phyloP scores from a whole-genome alignment of 2,797 vertebrate species.

The Smutsia temminckii region DNA sequence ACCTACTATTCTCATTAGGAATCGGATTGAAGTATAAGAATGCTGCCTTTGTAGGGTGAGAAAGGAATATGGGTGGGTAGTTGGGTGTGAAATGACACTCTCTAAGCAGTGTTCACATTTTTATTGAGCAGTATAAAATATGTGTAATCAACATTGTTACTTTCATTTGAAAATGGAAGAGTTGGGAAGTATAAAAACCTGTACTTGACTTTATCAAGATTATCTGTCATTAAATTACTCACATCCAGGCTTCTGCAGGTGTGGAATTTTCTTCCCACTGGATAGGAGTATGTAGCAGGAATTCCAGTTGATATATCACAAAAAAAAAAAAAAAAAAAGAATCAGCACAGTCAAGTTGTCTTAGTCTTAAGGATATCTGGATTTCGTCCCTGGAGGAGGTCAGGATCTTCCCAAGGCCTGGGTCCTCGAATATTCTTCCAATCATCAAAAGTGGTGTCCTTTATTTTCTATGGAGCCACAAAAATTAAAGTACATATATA shows the following conservation, averaged over 20 bases:
- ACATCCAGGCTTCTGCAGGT: not conserved
- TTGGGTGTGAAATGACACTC: not conserved
- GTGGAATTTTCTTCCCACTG: slow-evolving; percentile 30
- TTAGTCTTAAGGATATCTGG: slow-evolving; percentile 78
- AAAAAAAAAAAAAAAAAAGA: not conserved
- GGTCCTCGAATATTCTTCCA: slow-evolving; percentile 98
- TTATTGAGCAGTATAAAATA: slow-evolving; percentile 70
- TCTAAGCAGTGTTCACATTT: slow-evolving; percentile 50
- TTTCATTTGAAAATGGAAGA: slow-evolving; percentile 58
- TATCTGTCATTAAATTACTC: slow-evolving; percentile 54
- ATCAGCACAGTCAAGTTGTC: slow-evolving; percentile 73
- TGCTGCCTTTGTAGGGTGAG: not conserved
- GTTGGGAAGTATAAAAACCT: slow-evolving; percentile 50
- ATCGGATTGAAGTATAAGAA: slow-evolving; percentile 49
- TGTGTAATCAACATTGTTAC: not conserved
- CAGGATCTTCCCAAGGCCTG: slow-evolving; percentile 94
- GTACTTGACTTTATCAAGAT: slow-evolving; percentile 54
- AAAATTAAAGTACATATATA: slow-evolving; percentile 52
- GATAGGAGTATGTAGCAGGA: not conserved
- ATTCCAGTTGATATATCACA: slow-evolving; percentile 6
- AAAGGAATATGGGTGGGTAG: slow-evolving; percentile 42
- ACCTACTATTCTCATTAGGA: slow-evolving; percentile 60
- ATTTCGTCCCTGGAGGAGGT: slow-evolving; percentile 82
- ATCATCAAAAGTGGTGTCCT: slow-evolving; percentile 86
- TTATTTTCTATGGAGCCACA: slow-evolving; percentile 89